Base-by-base conservation (phyloP, 2,797 vertebrate species). In the Melopsittacus undulatus region DNA sequence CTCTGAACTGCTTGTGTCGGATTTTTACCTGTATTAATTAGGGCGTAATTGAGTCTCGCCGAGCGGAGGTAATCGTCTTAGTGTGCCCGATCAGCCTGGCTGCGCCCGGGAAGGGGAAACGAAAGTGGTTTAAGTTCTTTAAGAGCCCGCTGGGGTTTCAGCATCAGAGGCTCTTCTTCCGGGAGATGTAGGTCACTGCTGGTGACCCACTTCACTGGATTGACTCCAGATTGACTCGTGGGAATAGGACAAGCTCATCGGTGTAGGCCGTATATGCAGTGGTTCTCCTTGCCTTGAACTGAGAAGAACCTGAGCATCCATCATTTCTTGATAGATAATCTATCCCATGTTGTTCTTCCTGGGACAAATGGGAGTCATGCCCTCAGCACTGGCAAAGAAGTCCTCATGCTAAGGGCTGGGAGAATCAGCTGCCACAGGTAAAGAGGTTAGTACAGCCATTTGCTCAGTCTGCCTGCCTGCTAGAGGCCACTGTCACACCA, bases 191-290 rank as follows among this genome's bases (percentile, higher is more conserved):
- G 38, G 32, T 64, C 64, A 13, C 78, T 45, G 75, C 56, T n/a
- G 45, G 5, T 56, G 69, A 59, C 62, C 49, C n/a, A 46, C 0
- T 40, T 91, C 70, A 17, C 66, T 64, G 32, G 26, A 4, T 11
- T 16, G 13, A 52, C 34, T 56, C 49, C 1, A 32, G 30, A 24
- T 1, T 20, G 40, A 30, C 36, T 83, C 6, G 6, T 0, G 52
- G 42, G 21, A 49, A 90, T 1, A 77, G 19, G 29, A 36, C 42
- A 40, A 54, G 49, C 10, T 69, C 36, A 30, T 43, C 38, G 49
- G n/a, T 7, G 5, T 48, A 43, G 24, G 49, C 23, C 10, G 2
- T 20, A 9, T 0, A 2, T 18, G 36, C 26, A 24, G 5, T 45
- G 63, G 40, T 24, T 66, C 34, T 59, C 34, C 57, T 67, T 22